Evolutionary conservation across 2,113 vertebrate genomes (phyloP).

Genomic region (Halichoerus grypus): DNA sequence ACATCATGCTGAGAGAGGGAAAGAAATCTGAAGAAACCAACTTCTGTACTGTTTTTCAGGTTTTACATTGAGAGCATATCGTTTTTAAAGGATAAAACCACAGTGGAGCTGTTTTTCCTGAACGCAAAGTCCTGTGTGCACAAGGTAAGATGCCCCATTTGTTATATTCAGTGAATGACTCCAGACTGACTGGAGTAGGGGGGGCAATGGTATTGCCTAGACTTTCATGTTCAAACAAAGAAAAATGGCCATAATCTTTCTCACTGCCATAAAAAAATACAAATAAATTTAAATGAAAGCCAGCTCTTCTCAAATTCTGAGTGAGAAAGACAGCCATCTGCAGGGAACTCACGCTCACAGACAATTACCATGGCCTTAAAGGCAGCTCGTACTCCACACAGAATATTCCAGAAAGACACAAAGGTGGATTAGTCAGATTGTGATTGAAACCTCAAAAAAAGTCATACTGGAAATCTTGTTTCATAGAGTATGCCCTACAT

Average conservation of each 20-base stretch:
- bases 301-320: background rate
- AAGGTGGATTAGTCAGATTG: background rate
- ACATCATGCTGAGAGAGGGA: slow-evolving; percentile 48
- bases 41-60: slow-evolving; percentile 85
- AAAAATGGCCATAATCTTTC: background rate
- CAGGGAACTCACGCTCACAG: no score
- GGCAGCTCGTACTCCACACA: background rate
- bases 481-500: background rate
- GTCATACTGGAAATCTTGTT: background rate
- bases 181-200: background rate
- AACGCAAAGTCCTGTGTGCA: slow-evolving; percentile 97
- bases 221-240: background rate
- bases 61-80: slow-evolving; percentile 99
- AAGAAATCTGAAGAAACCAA: slow-evolving; percentile 53
- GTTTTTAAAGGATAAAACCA: slow-evolving; percentile 96
- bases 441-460: background rate
- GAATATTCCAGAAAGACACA: background rate
- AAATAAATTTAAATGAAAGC: background rate
- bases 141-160: slow-evolving; percentile 89
- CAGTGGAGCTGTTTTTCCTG: slow-evolving; percentile 97
- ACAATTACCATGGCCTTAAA: background rate
- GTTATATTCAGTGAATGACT: rapidly evolving
- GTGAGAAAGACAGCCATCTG: background rate
- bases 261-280: no score
- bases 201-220: background rate